phyloP scores from a whole-genome alignment of 2,113 vertebrate species.

The Anseranas semipalmata region DNA sequence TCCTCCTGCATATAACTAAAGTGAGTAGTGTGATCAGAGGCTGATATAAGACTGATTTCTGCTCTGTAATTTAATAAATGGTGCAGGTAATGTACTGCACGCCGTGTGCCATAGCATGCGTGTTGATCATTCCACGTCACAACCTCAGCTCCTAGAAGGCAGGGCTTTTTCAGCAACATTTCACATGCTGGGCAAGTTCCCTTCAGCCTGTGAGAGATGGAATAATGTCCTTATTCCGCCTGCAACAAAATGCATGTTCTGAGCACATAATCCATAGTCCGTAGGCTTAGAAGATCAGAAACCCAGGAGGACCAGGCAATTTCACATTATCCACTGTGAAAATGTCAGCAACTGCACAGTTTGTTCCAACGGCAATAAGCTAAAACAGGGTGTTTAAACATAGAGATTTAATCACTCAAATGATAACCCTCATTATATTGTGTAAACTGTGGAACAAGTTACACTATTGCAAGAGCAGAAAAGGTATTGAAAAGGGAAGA shows the following conservation, averaged over 20 bases:
- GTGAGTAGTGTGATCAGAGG: slow-evolving; percentile 8
- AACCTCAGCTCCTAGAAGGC: background rate
- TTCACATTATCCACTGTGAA: slow-evolving; percentile 1
- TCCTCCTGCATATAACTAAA: background rate
- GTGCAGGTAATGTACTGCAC: slow-evolving; percentile 10
- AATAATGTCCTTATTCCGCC: background rate
- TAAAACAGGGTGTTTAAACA: slow-evolving; percentile 10
- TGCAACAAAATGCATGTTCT: background rate
- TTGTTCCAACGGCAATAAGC: slow-evolving; percentile 3
- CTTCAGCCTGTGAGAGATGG: background rate
- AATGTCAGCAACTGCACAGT: background rate
- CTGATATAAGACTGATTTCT: slow-evolving; percentile 15
- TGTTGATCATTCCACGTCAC: background rate
- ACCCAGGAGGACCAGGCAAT: background rate
- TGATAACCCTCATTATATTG: slow-evolving; percentile 6
- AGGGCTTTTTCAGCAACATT: background rate
- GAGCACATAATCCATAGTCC: background rate
- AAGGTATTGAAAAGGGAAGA: background rate
- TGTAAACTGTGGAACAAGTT: background rate
- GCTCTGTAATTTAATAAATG: background rate
- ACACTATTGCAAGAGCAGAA: background rate
- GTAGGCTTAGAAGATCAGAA: background rate
- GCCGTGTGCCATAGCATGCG: background rate
- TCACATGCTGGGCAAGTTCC: background rate
- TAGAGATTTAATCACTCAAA: background rate